Conservation (phyloP, 2,113 vertebrate species). For the Hippopotamus amphibius region DNA sequence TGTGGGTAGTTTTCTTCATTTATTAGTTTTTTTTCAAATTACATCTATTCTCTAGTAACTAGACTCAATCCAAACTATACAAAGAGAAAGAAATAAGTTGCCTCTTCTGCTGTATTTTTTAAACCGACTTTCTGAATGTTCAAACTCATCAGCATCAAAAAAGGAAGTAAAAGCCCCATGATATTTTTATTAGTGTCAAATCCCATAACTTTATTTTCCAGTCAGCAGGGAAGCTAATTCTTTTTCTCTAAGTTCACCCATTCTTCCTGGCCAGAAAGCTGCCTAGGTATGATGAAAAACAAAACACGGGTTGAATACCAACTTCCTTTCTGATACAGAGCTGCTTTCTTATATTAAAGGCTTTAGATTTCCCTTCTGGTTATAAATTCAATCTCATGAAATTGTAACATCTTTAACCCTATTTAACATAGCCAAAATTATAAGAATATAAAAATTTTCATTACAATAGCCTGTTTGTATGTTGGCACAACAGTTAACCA, state of each 20-base stretch:
- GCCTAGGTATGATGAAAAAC: background rate
- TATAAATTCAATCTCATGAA: background rate
- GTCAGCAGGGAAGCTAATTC: background rate
- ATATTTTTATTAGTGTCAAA: background rate
- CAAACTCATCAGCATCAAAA: background rate
- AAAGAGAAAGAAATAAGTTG: background rate
- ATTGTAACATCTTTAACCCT: background rate
- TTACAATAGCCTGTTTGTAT: background rate
- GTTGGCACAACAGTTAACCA: background rate
- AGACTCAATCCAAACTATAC: background rate
- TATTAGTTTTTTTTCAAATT: constrained; percentile 26
- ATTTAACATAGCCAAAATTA: background rate
- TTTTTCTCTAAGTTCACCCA: background rate
- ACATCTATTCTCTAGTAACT: background rate
- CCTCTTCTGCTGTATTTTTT: background rate
- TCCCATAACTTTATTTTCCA: background rate
- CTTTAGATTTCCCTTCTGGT: background rate
- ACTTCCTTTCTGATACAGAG: background rate
- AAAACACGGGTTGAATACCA: background rate
- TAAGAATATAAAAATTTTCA: background rate
- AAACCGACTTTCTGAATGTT: background rate
- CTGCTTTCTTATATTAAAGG: background rate
- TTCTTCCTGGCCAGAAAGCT: background rate
- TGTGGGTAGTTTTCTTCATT: background rate
- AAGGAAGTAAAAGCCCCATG: background rate